A percentile compares a stretch with the other conserved stretches of the same genome.
These are phyloP conservation scores for Allygus modestus DNA, from an alignment of 2,888 invertebrate species.

Conservation along the genomic window DNA sequence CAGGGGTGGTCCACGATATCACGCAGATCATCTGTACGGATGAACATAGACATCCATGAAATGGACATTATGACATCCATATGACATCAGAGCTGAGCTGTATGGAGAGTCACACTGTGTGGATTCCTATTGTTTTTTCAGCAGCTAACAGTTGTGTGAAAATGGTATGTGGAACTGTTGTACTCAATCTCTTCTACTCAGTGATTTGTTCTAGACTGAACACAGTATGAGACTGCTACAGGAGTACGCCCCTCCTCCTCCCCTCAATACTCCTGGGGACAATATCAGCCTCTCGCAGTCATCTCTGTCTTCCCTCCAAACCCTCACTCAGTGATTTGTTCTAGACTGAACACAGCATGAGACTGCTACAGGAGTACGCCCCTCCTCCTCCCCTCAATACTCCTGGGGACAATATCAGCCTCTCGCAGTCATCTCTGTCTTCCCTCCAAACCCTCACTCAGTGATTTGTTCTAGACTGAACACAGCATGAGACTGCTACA, in stretches of 20 bases:
- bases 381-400: conserved; percentile 53
- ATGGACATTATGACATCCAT: too few relatives aligned
- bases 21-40: too few relatives aligned
- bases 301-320: conserved; percentile 44
- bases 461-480: conserved; percentile 64
- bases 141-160: too few relatives aligned
- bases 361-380: conserved; percentile 65
- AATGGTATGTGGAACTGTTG: too few relatives aligned
- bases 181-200: too few relatives aligned
- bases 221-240: conserved; percentile 65
- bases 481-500: conserved; percentile 65
- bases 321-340: too few relatives aligned
- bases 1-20: too few relatives aligned
- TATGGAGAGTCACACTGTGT: background rate
- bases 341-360: conserved; percentile 67
- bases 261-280: conserved; percentile 44
- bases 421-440: conserved; percentile 47
- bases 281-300: conserved; percentile 47
- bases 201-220: conserved; percentile 64
- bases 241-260: conserved; percentile 61
- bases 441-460: too few relatives aligned
- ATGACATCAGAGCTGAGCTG: too few relatives aligned
- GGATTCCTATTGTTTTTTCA: background rate
- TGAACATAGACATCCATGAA: too few relatives aligned
- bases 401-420: conserved; percentile 31